Base-by-base conservation (phyloP, 53 echinoderm and acorn worm genomes). In the Paelopatides confundens region DNA sequence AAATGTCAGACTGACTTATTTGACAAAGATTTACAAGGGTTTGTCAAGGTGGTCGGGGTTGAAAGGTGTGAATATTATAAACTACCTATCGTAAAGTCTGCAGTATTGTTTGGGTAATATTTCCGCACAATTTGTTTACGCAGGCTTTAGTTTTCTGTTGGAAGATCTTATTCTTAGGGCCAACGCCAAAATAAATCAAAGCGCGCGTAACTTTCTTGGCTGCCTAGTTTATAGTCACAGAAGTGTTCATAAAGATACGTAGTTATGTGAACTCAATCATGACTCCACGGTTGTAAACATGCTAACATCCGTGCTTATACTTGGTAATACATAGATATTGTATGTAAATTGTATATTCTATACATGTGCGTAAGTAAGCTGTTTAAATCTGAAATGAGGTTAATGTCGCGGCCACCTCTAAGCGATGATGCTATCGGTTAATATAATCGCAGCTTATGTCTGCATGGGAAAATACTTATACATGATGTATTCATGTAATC, bases 41-140 rank as follows among this genome's bases (percentile, higher is more conserved):
- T 81, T 81, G 52, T 31, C 81, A 34, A 34, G 81, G 81, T 81
- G 52, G 81, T 81, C 81, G 76, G 11, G 40, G 13, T 76, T 36
- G 33, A 51, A 50, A 81, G 81, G 81, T 81, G 81, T 81, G 81
- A 81, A 81, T 53, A 81, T 81, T 33, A 81, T 81, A 81, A 81
- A 81, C 81, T 81, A 81, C 23, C 50, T 53, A 34, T 29, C 81
- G 49, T 81, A 32, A 81, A 81, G 52, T 54, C 33, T 13, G 81
- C 58, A 28, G 53, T 31, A 53, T 34, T 81, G 81, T 81, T 81
- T 81, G 81, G 81, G 81, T 81, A 79, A 79, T 79, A 79, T 79
- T 79, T 52, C 81, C 81, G 51, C 30, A 81, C 31, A 81, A 58
- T 81, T 81, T 52, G 81, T 81, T 81, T 81, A 52, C 35, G 52